Evolutionary conservation across 2,888 invertebrate genomes (phyloP).

Genomic region (Diadegma fenestrale): DNA sequence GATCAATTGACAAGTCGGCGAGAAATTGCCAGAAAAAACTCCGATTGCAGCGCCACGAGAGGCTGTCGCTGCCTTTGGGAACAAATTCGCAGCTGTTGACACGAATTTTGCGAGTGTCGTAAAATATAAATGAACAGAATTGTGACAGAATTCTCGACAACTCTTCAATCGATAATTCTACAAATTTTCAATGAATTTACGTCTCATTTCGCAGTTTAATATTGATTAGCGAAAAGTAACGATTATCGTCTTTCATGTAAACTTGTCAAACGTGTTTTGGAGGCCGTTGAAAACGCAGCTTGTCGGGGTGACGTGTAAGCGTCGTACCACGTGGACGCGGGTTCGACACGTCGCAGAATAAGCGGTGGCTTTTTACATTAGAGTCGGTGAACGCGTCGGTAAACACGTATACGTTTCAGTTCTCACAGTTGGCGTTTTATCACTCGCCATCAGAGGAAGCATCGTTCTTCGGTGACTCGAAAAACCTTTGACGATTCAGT

Average conservation of each 20-base stretch:
- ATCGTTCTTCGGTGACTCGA: slow-evolving; percentile 31
- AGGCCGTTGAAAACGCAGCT: slow-evolving; percentile 29
- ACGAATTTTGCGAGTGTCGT: background rate
- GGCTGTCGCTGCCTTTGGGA: background rate
- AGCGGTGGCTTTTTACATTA: slow-evolving; percentile 43
- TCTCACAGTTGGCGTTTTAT: slow-evolving; percentile 50
- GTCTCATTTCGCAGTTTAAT: background rate
- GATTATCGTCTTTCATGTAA: background rate
- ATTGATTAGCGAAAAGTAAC: background rate
- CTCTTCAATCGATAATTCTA: background rate
- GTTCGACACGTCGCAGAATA: slow-evolving; percentile 76
- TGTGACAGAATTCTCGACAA: background rate
- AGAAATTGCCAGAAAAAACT: background rate
- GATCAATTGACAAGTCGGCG: background rate
- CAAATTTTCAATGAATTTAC: background rate
- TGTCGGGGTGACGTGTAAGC: slow-evolving; percentile 78
- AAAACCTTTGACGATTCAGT: slow-evolving; percentile 25
- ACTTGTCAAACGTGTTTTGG: background rate
- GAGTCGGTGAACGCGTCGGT: slow-evolving; percentile 66
- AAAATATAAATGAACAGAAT: background rate
- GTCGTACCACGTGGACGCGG: slow-evolving; percentile 76
- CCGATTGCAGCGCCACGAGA: background rate
- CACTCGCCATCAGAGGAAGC: slow-evolving; percentile 7
- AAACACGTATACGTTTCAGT: slow-evolving; percentile 64
- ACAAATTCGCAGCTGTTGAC: background rate